A percentile compares a stretch with the other conserved stretches of the same genome.
phyloP scores from a whole-genome alignment of 2,113 vertebrate species.

The Chunga burmeisteri region DNA sequence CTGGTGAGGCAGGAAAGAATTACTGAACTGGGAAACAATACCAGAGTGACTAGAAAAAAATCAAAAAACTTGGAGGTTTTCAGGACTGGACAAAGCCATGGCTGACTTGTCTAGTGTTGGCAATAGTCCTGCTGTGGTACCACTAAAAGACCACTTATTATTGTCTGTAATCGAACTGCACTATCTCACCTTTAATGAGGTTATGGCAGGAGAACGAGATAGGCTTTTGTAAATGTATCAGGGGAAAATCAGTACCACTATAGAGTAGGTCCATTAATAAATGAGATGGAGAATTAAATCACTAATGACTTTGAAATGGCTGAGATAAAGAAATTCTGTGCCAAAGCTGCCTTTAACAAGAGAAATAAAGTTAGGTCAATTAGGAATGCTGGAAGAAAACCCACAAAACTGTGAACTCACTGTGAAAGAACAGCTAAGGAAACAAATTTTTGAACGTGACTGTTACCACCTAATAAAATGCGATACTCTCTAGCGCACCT shows the following conservation, averaged over 20 bases:
- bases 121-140: neutral
- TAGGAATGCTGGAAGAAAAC: neutral
- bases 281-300: conserved; percentile 37
- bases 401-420: neutral
- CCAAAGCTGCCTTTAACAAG: neutral
- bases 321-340: conserved; percentile 28
- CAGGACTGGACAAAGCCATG: neutral
- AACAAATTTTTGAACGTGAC: neutral
- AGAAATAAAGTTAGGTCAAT: neutral
- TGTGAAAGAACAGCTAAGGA: neutral
- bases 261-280: conserved; percentile 42
- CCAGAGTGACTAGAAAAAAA: neutral
- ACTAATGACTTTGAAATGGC: conserved; percentile 33
- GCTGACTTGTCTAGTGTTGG: neutral
- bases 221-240: neutral
- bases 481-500: neutral
- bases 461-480: neutral
- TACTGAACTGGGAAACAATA: neutral
- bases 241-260: neutral
- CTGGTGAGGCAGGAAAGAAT: neutral
- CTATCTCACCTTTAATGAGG: neutral
- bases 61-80: neutral
- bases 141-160: neutral
- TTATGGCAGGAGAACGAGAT: neutral
- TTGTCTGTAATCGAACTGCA: neutral